Evolutionary conservation across 2,113 vertebrate species (phyloP), one percentile per base, ranked within the genome.

Genomic region (Patagioenas fasciata): DNA sequence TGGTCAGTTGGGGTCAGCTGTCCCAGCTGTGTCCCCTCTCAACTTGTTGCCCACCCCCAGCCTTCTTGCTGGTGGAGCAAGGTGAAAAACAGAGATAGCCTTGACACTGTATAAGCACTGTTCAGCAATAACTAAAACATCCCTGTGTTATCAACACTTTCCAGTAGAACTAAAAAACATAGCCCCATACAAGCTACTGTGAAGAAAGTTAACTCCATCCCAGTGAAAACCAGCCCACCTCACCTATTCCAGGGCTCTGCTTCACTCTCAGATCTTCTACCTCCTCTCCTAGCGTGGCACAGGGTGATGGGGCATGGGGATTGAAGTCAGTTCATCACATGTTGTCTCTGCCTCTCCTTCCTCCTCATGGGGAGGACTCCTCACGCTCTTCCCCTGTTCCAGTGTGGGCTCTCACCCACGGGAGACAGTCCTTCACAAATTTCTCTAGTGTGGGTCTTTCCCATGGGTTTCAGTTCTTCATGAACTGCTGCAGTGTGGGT

Each of bases 281-380:
- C 9, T 40, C 34, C 24, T 51, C 26, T 3, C 18, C 5, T 3
- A 1, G 1, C 12, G 17, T 3, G 5, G 23, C 0, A 0, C 17
- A 50, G 34, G 23, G 11, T 8, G 17, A 16, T 2, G 1, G 13
- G 28, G 34, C 58, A 28, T 40, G 12, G 42, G 8, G 5, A 3
- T 38, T 69, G 10, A 0, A 47, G 44, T 47, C 44, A 47, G 44
- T 47, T 47, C 44, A 40, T 58, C 13, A 25, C 17, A 28, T 5
- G 3, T 56, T 47, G 7, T 20, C 26, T 57, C 79, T 50, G 42
- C 21, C 1, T 1, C 28, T 57, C n/a, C 64, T 81, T 58, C 28
- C 16, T 48, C 16, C 44, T 47, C 44, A 47, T 47, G 44, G 44
- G 44, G 44, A 18, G 17, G 44, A 47, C 8, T 47, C 44, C 5